Evolutionary conservation across 2,888 invertebrate genomes (phyloP).

Genomic region (Sepioteuthis lessoniana): DNA sequence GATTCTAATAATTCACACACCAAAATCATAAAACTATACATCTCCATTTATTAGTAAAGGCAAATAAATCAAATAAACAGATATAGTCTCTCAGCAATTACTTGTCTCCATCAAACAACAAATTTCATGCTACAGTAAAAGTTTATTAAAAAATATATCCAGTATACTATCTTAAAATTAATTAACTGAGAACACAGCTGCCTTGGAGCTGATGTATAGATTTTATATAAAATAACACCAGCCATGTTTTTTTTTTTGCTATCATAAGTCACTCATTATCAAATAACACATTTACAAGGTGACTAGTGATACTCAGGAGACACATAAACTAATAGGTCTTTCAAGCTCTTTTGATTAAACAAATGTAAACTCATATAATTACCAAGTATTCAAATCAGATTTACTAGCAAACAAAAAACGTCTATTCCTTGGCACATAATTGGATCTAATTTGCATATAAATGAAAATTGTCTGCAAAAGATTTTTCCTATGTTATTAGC

Average conservation of each 20-base stretch:
- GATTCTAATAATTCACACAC: not conserved
- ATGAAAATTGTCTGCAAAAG: not conserved
- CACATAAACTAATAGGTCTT: not conserved
- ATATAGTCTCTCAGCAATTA: not conserved
- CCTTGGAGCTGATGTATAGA: not conserved
- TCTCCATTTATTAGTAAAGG: not conserved
- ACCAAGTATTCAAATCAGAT: not conserved
- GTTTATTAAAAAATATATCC: not conserved
- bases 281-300: too few species aligned
- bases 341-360: not conserved
- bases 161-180: not conserved
- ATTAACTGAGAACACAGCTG: not conserved
- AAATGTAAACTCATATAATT: slow-evolving; percentile 15
- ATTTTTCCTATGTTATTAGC: not conserved
- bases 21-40: not conserved
- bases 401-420: not conserved
- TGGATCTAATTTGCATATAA: slow-evolving; percentile 6
- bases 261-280: too few species aligned
- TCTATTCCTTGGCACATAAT: not conserved
- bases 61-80: not conserved
- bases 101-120: not conserved
- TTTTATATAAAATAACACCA: not conserved
- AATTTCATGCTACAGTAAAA: not conserved
- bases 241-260: not conserved
- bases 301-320: not conserved